These are phyloP conservation scores for Muscina levida DNA, from an alignment of 2,888 invertebrate genomes.

Conservation along the genomic window DNA sequence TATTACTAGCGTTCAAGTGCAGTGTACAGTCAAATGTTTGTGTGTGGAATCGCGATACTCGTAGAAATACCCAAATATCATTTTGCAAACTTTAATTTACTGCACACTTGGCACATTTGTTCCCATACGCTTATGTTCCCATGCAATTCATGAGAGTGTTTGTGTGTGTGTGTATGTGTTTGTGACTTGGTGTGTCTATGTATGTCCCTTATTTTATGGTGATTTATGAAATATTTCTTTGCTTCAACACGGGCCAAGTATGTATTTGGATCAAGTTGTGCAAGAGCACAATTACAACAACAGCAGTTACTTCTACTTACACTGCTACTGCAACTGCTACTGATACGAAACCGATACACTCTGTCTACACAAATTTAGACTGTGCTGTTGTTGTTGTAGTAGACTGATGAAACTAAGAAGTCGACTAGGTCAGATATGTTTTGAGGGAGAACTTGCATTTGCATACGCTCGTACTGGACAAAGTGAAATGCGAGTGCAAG, in stretches of 20 bases:
- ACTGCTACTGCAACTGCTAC: no score
- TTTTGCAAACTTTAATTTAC: conserved; percentile 39
- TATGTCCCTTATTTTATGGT: conserved; percentile 32
- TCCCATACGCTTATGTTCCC: neutral
- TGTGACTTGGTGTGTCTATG: neutral
- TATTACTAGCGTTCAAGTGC: conserved; percentile 2
- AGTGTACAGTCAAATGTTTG: neutral
- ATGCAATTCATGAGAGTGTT: neutral
- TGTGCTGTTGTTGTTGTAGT: no score
- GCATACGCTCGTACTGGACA: neutral
- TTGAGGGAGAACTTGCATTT: neutral
- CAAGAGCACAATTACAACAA: neutral
- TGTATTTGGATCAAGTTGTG: conserved; percentile 44
- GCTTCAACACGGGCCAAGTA: neutral
- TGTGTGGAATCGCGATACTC: neutral
- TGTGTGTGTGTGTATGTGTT: neutral
- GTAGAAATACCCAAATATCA: conserved; percentile 24
- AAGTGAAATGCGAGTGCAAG: neutral
- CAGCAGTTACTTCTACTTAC: no score
- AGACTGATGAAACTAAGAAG: neutral
- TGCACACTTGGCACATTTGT: conserved; percentile 29
- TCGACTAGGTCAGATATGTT: neutral
- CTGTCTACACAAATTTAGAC: no score
- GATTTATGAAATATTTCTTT: conserved; percentile 40
- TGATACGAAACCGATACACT: no score